Percentiles rank a stretch among this genome's conserved stretches.
These are phyloP conservation scores for Todiramphus saurophagus DNA, from an alignment of 2,113 vertebrate genomes.

Conservation along the genomic window DNA sequence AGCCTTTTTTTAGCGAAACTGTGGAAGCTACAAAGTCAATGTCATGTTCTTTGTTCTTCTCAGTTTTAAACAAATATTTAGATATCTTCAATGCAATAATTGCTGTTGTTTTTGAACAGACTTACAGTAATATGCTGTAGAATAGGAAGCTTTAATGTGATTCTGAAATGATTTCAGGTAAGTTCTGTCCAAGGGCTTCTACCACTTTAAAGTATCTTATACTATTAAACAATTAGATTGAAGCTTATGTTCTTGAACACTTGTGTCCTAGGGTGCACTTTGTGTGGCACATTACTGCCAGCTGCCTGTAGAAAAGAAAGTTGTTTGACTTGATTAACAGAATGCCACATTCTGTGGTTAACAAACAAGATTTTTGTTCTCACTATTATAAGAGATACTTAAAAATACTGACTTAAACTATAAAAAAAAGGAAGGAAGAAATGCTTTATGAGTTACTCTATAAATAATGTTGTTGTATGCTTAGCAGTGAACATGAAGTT, in stretches of 20 bases:
- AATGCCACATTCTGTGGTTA: no score
- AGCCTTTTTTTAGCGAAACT: not conserved
- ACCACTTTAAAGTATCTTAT: not conserved
- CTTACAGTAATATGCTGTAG: fast-evolving
- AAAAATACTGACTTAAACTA: not conserved
- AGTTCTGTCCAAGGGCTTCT: not conserved
- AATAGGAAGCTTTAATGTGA: not conserved
- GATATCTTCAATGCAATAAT: not conserved
- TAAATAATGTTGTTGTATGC: not conserved
- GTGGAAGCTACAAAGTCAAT: not conserved
- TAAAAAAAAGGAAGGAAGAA: not conserved
- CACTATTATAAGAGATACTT: not conserved
- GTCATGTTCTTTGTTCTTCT: not conserved
- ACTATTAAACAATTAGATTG: not conserved
- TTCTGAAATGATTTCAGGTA: not conserved
- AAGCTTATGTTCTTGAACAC: not conserved
- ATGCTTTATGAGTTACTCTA: not conserved
- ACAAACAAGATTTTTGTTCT: not conserved
- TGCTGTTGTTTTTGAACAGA: not conserved
- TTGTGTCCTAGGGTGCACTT: not conserved
- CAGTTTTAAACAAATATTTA: not conserved
- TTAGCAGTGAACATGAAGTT: not conserved
- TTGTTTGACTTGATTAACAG: not conserved
- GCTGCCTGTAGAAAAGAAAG: not conserved
- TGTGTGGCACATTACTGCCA: not conserved